These are phyloP conservation scores for Nebria brevicollis DNA, from an alignment of 2,888 invertebrate species.

Conservation along the genomic window DNA sequence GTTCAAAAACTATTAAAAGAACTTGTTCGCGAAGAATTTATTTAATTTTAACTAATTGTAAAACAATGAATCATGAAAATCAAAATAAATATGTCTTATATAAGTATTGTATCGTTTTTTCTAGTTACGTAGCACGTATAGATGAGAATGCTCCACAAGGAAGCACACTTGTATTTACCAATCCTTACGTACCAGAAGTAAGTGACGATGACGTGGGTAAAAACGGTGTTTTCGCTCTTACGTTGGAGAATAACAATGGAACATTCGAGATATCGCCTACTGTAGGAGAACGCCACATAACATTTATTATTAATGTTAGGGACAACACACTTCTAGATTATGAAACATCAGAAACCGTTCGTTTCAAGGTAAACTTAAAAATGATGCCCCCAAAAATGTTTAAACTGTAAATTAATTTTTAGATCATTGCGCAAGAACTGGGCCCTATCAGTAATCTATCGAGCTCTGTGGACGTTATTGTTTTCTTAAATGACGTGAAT, in stretches of 20 bases:
- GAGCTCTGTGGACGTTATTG: slow-evolving; percentile 78
- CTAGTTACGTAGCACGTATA: slow-evolving; percentile 73
- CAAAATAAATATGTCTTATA: neutral
- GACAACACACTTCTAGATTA: slow-evolving; percentile 86
- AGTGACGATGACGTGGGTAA: slow-evolving; percentile 84
- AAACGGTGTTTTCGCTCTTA: slow-evolving; percentile 83
- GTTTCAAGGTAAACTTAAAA: slow-evolving; percentile 70
- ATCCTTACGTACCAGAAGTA: slow-evolving; percentile 77
- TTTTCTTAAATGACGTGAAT: slow-evolving; percentile 86
- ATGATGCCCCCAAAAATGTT: neutral
- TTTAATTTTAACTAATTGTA: too few relatives aligned
- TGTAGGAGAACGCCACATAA: slow-evolving; percentile 80
- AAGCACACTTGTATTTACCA: slow-evolving; percentile 76
- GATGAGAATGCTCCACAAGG: slow-evolving; percentile 86
- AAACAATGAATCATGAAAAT: too few relatives aligned
- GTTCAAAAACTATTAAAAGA: too few relatives aligned
- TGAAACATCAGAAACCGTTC: slow-evolving; percentile 79
- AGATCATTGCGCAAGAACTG: slow-evolving; percentile 84
- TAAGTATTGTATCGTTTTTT: neutral
- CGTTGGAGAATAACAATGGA: slow-evolving; percentile 81
- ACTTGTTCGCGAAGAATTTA: too few relatives aligned
- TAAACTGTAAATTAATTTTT: slow-evolving; percentile 54
- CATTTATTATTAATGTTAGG: slow-evolving; percentile 84
- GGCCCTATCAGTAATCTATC: slow-evolving; percentile 80
- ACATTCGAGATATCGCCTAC: slow-evolving; percentile 90